Base-by-base conservation (phyloP, 2,888 invertebrate genomes). In the Ischnura elegans region DNA sequence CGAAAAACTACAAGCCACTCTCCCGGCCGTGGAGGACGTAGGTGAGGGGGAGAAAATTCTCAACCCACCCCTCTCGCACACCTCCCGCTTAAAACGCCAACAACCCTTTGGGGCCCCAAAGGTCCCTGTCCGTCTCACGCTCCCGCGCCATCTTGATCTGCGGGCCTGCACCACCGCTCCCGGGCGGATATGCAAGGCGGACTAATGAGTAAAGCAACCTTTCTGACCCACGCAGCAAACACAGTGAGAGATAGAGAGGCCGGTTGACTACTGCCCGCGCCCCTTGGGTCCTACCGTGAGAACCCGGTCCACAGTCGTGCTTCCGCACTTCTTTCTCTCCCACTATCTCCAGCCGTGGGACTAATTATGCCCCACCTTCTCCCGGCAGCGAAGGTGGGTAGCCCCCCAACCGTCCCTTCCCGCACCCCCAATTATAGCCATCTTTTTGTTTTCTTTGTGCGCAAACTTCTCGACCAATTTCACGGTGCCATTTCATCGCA, bases 361-460 rank as follows among this genome's bases (percentile, higher is more conserved):
- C 87, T 87, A 87, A 87, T 87, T 87, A 87, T 21, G 87, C 87
- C 87, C 87, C 87, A 87, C 87, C 87, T 87, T 51, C 87, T 55
- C 10, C 47, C n/a, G 87, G 87, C 13, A 6, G 19, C 16, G 36
- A 36, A 76, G 76, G 76, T 55, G 55, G 76, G 25, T 16, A 87
- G 87, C 46, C 25, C 25, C 13, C 51, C 19, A 19, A 19, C 87
- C 25, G 55, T 61, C 51, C 87, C 87, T 25, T n/a, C 5, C 85
- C 86, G 46, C 25, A 25, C 86, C 25, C 46, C 87, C 87, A 55
- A 87, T 87, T 55, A 87, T 87, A 55, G 55, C 42, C 55, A 46
- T 86, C 43, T 45, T 86, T 86, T 86, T 86, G 43, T 46, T 51
- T 46, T 86, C 45, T 46, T n/a, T 45, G 25, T 46, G 43, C 46